Evolutionary conservation across 2,888 invertebrate genomes (phyloP).

Genomic region (Drosophila multiciliata): DNA sequence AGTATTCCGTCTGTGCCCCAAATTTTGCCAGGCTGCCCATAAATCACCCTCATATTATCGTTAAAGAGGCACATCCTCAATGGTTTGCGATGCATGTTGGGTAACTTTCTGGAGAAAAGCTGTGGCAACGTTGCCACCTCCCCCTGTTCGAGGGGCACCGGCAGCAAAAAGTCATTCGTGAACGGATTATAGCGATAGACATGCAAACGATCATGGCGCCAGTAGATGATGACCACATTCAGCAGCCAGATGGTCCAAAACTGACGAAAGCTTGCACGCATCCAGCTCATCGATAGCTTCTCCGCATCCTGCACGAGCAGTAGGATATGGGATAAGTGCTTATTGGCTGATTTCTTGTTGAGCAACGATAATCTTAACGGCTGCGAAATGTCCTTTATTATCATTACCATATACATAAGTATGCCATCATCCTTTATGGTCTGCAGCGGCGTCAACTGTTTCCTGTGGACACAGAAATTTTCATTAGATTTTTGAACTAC

Average conservation of each 20-base stretch:
- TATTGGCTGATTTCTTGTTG: slow-evolving; percentile 79
- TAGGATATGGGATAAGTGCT: slow-evolving; percentile 81
- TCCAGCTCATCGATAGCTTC: slow-evolving; percentile 67
- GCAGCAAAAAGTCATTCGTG: slow-evolving; percentile 84
- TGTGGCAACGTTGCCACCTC: slow-evolving; percentile 49
- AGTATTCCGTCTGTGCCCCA: slow-evolving; percentile 85
- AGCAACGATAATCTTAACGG: slow-evolving; percentile 74
- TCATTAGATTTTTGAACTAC: not conserved
- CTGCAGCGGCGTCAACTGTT: slow-evolving; percentile 59
- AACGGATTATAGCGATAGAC: slow-evolving; percentile 87
- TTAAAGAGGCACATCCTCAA: slow-evolving; percentile 81
- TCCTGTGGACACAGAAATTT: slow-evolving; percentile 53
- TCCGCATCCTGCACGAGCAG: slow-evolving; percentile 72
- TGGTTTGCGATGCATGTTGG: slow-evolving; percentile 80
- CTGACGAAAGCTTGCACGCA: slow-evolving; percentile 86
- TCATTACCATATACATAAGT: slow-evolving; percentile 81
- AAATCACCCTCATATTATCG: slow-evolving; percentile 84
- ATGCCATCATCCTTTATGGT: slow-evolving; percentile 80
- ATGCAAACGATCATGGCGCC: slow-evolving; percentile 80
- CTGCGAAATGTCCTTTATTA: slow-evolving; percentile 77
- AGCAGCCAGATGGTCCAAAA: slow-evolving; percentile 86
- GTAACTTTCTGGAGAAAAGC: slow-evolving; percentile 78
- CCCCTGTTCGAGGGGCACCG: slow-evolving; percentile 40
- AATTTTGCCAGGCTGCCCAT: slow-evolving; percentile 33
- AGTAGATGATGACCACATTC: slow-evolving; percentile 84